Base-by-base conservation (phyloP, 2,113 vertebrate genomes). In the Hylia prasina region DNA sequence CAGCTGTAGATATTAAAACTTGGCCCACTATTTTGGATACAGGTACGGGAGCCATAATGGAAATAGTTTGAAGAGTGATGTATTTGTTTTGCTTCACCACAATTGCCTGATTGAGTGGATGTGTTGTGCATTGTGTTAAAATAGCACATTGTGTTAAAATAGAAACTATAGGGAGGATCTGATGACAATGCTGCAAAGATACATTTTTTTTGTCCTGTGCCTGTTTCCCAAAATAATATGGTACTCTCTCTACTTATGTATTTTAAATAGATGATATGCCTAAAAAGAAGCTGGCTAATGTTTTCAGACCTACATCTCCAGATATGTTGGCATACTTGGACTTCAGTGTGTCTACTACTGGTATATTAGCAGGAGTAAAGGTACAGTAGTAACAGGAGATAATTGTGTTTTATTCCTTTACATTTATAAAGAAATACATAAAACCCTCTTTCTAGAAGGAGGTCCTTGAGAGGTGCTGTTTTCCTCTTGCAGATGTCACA, bases 341-440 rank as follows among this genome's bases (percentile, higher is more conserved):
- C 98, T 99, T 99, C 98, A 99, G 99, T 12, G 99, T 99, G 88
- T 99, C 99, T 33, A 99, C 99, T 28, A 99, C 99, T 12, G 99
- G 99, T 56, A 99, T 99, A 96, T 97, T 99, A 63, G 99, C 99
- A 11, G 99, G 99, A 61, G 99, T 99, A 90, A 99, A 99, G 98
- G 99, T 99, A 98, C 30, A 69, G 75, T 71, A 69, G 75, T 71
- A 84, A 35, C 30, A 70, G n/a, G 28, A 63, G 19, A 84, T 10
- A 48, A 28, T 54, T 51, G 4, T 15, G 31, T 31, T 53, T 65
- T 31, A 11, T 54, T 93, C 60, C 16, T 54, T 71, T 64, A 14
- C 2, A 0, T 48, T 61, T 19, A 13, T 19, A 27, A 77, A 33
- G n/a, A 47, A 56, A 12, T 56, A 7, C 2, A 2, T n/a, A n/a